phyloP scores from a whole-genome alignment of 2,888 invertebrate species.

The Hybos culiciformis region DNA sequence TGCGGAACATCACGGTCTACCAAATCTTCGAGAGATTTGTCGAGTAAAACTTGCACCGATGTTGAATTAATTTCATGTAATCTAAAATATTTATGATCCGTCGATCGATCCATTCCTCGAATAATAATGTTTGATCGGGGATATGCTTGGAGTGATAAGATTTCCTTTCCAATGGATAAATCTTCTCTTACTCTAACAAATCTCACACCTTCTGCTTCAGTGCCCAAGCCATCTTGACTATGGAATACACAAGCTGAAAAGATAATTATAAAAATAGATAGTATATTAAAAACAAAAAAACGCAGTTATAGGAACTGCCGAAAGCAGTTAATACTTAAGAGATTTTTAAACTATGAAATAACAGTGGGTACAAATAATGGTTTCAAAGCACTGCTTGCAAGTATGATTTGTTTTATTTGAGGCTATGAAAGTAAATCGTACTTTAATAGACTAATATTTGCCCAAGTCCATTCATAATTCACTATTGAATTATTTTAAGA shows the following conservation, averaged over 20 bases:
- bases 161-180: conserved; percentile 60
- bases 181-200: conserved; percentile 78
- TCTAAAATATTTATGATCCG: conserved; percentile 32
- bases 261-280: conserved; percentile 12
- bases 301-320: no score
- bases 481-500: no score
- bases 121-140: conserved; percentile 45
- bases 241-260: conserved; percentile 71
- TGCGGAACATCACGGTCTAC: conserved; percentile 69
- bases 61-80: conserved; percentile 58
- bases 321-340: no score
- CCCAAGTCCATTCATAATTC: no score
- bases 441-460: no score
- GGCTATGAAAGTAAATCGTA: no score
- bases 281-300: no score
- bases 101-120: conserved; percentile 27
- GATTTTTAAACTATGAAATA: no score
- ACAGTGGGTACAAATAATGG: no score
- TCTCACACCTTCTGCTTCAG: conserved; percentile 55
- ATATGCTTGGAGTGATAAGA: conserved; percentile 67
- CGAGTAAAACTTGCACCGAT: conserved; percentile 59
- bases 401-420: no score
- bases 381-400: no score
- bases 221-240: conserved; percentile 40
- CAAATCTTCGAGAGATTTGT: conserved; percentile 62